Evolutionary conservation across 1,140 invertebrate species (phyloP).

Genomic region (Brachionus rotundiformis): DNA sequence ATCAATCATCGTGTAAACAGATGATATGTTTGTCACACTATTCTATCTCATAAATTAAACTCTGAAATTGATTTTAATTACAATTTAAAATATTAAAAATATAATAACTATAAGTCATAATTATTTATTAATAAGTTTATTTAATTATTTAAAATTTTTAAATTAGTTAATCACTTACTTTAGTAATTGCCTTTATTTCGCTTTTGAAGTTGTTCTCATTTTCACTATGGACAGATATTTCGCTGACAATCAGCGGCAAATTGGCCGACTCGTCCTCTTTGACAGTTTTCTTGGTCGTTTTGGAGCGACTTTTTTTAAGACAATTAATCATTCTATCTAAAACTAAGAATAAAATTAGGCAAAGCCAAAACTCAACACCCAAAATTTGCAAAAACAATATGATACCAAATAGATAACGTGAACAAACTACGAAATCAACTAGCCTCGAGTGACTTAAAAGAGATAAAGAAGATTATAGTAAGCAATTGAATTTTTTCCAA

Average conservation of each 20-base stretch:
- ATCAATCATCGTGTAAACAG: too few relatives aligned
- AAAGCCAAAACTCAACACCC: too few relatives aligned
- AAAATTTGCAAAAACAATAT: not conserved
- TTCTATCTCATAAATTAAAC: too few relatives aligned
- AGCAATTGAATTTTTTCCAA: not conserved
- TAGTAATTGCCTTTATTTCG: constrained; percentile 8
- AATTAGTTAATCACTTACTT: not conserved
- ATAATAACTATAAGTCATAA: too few relatives aligned
- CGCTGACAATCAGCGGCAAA: constrained; percentile 9
- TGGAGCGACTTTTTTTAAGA: not conserved
- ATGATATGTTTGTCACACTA: too few relatives aligned
- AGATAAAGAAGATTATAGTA: constrained; percentile 1
- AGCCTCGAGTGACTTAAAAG: not conserved
- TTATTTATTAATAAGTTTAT: too few relatives aligned
- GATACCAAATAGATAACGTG: not conserved
- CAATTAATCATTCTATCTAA: constrained; percentile 31
- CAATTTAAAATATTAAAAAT: too few relatives aligned
- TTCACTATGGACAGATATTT: constrained; percentile 42
- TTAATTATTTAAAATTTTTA: too few relatives aligned
- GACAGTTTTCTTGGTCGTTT: not conserved
- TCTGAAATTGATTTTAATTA: too few relatives aligned
- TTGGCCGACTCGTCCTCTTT: constrained; percentile 22
- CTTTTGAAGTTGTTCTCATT: constrained; percentile 26
- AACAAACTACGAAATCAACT: not conserved
- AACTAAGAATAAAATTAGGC: not conserved